Conservation (phyloP, 1,140 invertebrate genomes). For the Drosophila arawakana region DNA sequence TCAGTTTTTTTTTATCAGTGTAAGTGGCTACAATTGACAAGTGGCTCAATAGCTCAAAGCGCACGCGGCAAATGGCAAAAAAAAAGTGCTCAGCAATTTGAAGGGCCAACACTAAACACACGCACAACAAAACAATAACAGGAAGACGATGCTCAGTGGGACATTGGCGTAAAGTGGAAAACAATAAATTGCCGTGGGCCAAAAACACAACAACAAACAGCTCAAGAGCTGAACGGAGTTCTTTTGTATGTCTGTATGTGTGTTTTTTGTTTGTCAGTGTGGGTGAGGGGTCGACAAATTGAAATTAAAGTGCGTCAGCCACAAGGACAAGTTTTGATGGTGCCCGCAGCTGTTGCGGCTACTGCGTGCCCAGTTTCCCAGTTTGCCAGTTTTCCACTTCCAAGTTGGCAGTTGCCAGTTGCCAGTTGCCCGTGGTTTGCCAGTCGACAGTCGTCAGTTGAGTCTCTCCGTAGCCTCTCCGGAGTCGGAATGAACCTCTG, state of each 20-base stretch:
- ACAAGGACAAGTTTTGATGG: slow-evolving; percentile 77
- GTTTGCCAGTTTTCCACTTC: slow-evolving; percentile 41
- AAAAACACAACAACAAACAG: slow-evolving; percentile 34
- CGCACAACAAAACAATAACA: slow-evolving; percentile 62
- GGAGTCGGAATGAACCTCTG: slow-evolving; percentile 37
- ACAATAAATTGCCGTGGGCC: slow-evolving; percentile 73
- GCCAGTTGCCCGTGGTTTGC: slow-evolving; percentile 6
- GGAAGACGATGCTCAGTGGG: slow-evolving; percentile 42
- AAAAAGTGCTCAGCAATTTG: slow-evolving; percentile 48
- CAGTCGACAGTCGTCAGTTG: slow-evolving; percentile 6
- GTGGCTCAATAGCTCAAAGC: slow-evolving; percentile 72
- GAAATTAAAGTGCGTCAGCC: slow-evolving; percentile 76
- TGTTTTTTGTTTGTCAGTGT: no score
- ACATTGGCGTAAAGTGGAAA: slow-evolving; percentile 72
- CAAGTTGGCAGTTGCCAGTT: not conserved
- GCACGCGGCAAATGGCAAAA: slow-evolving; percentile 32
- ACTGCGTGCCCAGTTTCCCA: slow-evolving; percentile 47
- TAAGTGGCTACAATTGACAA: slow-evolving; percentile 64
- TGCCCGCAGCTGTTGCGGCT: slow-evolving; percentile 65
- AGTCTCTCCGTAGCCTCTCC: slow-evolving; percentile 1
- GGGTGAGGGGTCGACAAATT: slow-evolving; percentile 57
- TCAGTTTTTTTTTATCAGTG: not conserved
- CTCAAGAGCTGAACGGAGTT: slow-evolving; percentile 15
- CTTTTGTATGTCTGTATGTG: not conserved
- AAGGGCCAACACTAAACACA: slow-evolving; percentile 55